These are phyloP conservation scores for Graphium colonna DNA, from an alignment of 2,888 invertebrate genomes.

Conservation along the genomic window DNA sequence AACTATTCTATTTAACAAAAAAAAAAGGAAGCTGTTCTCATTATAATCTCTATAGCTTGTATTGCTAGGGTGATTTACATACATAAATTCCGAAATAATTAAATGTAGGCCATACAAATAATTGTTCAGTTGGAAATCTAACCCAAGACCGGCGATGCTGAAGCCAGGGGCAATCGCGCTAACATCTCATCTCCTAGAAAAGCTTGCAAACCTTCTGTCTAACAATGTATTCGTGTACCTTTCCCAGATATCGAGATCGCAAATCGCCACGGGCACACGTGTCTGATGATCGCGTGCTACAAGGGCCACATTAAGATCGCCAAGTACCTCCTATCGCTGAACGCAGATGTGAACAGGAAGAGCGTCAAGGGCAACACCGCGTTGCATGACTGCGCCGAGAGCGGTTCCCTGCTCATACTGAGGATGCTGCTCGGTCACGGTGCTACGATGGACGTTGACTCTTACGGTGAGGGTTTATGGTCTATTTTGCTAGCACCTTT, in stretches of 20 bases:
- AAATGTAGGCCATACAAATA: too few species aligned
- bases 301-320: constrained; percentile 96
- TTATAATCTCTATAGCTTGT: too few species aligned
- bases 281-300: constrained; percentile 98
- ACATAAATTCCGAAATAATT: too few species aligned
- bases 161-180: too few species aligned
- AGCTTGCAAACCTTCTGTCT: too few species aligned
- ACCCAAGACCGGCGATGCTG: too few species aligned
- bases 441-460: constrained; percentile 96
- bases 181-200: too few species aligned
- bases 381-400: constrained; percentile 98
- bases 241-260: constrained; percentile 96
- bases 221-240: too few species aligned
- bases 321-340: constrained; percentile 90
- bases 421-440: constrained; percentile 92
- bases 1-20: too few species aligned
- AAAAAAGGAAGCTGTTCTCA: too few species aligned
- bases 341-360: constrained; percentile 95
- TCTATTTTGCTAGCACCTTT: background rate
- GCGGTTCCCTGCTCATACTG: constrained; percentile 95
- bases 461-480: constrained; percentile 83
- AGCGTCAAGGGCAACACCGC: constrained; percentile 97
- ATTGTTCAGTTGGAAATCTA: too few species aligned
- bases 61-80: too few species aligned
- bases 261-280: constrained; percentile 97